Percentiles rank a stretch among this genome's conserved stretches.
Conservation (phyloP, 2,797 vertebrate genomes). For the Syndactyla subalaris region DNA sequence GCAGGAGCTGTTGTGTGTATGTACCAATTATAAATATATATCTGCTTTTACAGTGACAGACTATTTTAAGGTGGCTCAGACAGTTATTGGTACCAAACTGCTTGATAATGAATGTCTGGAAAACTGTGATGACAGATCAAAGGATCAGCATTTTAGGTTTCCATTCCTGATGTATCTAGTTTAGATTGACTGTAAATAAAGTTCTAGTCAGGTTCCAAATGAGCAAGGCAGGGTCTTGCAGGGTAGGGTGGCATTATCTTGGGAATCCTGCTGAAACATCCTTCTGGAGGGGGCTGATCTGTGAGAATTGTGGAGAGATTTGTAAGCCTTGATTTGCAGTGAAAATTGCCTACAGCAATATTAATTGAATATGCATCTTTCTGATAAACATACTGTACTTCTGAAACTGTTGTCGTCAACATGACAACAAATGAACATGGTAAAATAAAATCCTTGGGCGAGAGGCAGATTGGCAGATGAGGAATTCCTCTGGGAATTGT, state of each 20-base stretch:
- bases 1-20: not conserved
- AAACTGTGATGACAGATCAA: slow-evolving; percentile 60
- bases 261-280: slow-evolving; percentile 39
- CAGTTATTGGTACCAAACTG: slow-evolving; percentile 42
- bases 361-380: slow-evolving; percentile 73
- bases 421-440: slow-evolving; percentile 53
- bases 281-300: slow-evolving; percentile 61
- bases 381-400: slow-evolving; percentile 69
- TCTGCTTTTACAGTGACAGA: slow-evolving; percentile 18
- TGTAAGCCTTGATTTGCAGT: slow-evolving; percentile 64
- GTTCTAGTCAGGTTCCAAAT: slow-evolving; percentile 55
- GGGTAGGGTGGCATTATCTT: slow-evolving; percentile 13
- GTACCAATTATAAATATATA: not conserved
- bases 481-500: not conserved
- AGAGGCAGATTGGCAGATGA: slow-evolving; percentile 16
- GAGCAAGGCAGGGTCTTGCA: slow-evolving; percentile 48
- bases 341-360: slow-evolving; percentile 68
- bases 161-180: slow-evolving; percentile 34
- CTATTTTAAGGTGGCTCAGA: slow-evolving; percentile 49
- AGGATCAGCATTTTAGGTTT: slow-evolving; percentile 53
- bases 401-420: slow-evolving; percentile 67
- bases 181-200: slow-evolving; percentile 59
- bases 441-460: slow-evolving; percentile 20
- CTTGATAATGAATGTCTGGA: slow-evolving; percentile 31
- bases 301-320: slow-evolving; percentile 52